Evolutionary conservation across 2,113 vertebrate species (phyloP), one percentile per base, ranked within the genome.

Genomic region (Diadophis punctatus): DNA sequence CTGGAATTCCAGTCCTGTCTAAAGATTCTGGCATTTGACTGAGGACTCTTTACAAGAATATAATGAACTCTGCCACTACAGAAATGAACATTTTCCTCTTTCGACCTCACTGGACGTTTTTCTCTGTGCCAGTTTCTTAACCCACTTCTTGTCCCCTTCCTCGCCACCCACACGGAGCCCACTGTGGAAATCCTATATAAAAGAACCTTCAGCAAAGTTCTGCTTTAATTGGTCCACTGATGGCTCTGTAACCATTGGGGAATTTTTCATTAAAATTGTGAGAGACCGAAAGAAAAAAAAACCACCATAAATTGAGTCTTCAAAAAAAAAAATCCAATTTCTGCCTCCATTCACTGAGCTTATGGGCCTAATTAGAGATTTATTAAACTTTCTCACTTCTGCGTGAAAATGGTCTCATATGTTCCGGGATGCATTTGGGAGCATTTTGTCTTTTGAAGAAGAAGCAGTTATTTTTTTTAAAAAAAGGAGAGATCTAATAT

Each of bases 371-470:
- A 98, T 98, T 97, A 97, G 95, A 97, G 94, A 95, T 95, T 97
- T 97, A 97, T 97, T 97, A 97, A 96, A 97, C 93, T 95, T 96
- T 95, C 94, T 96, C 96, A 95, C 95, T 97, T 94, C 94, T 96
- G 94, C 95, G 95, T 95, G 95, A 94, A 96, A 96, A 95, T 94
- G 91, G 92, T 74, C 93, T 94, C 94, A 93, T 91, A 96, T 96
- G 95, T 94, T 85, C 92, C 96, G 93, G 97, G 94, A 95, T 93
- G 87, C 91, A 8, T 55, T 89, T 96, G 91, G 46, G 93, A 95
- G 95, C 34, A 89, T 93, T 96, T 94, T 97, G 60, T n/a, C 60
- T 80, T 80, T 96, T 96, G 96, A 96, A 96, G 93, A 96, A 96
- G 93, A 95, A 94, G 92, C 93, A 93, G 95, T 91, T 96, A 94